phyloP scores from a whole-genome alignment of 2,113 vertebrate genomes.

The Reinhardtius hippoglossoides region DNA sequence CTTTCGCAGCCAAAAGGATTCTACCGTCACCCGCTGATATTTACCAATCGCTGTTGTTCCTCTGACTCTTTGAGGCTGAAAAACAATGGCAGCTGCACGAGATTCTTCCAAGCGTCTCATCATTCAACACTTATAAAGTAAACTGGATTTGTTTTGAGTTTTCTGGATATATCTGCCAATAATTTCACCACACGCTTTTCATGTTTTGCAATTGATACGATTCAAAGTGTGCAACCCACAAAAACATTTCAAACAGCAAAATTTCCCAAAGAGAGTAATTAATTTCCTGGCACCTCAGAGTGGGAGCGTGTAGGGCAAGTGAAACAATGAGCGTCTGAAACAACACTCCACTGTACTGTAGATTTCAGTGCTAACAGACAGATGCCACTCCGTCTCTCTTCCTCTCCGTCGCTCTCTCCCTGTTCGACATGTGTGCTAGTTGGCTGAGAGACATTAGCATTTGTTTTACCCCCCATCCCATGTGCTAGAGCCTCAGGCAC shows the following conservation, averaged over 20 bases:
- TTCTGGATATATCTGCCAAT: conserved; percentile 60
- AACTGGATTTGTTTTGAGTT: conserved; percentile 10
- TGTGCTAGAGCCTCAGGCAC: conserved; percentile 76
- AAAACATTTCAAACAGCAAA: conserved; percentile 29
- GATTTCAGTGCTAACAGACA: conserved; percentile 72
- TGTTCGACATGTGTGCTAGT: conserved; percentile 75
- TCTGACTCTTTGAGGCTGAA: conserved; percentile 26
- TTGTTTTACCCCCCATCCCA: conserved; percentile 77
- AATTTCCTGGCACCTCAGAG: conserved; percentile 72
- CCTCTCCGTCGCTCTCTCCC: conserved; percentile 25
- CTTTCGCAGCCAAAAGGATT: conserved; percentile 35
- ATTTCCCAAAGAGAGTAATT: conserved; percentile 80
- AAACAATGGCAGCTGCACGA: conserved; percentile 62
- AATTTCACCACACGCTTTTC: conserved; percentile 51
- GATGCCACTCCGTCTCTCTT: conserved; percentile 73
- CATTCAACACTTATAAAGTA: conserved; percentile 47
- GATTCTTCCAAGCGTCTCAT: conserved; percentile 48
- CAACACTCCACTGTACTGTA: conserved; percentile 47
- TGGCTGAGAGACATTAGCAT: conserved; percentile 78
- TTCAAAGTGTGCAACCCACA: conserved; percentile 59
- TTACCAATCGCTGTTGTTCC: conserved; percentile 47
- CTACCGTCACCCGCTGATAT: conserved; percentile 46
- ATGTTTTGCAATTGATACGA: conserved; percentile 58
- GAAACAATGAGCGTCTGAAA: conserved; percentile 59
- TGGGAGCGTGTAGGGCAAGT: conserved; percentile 59